Evolutionary conservation across 2,113 vertebrate genomes (phyloP), one percentile per base, ranked within the genome.

Genomic region (Macrotus californicus): DNA sequence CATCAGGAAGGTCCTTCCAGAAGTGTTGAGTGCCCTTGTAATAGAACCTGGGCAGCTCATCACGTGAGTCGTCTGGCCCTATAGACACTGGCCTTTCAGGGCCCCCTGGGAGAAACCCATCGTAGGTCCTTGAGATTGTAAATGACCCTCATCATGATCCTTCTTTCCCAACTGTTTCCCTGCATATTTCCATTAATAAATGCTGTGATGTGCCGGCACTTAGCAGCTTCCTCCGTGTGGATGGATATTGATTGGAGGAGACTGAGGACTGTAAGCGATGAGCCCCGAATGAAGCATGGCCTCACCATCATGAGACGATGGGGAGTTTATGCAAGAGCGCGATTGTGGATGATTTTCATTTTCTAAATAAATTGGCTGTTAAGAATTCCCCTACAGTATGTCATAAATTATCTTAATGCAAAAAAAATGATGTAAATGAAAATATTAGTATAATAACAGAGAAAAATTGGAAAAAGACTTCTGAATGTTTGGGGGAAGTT

Each of bases 371-470:
- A 79, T n/a, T 70, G 52, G 15, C 75, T 54, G 1, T 69, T 93
- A 84, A 76, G 46, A 59, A 89, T 94, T 84, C 8, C 34, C 61
- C 50, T 75, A 12, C 10, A 87, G 36, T 59, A 39, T 39, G 31
- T 91, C 41, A n/a, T 89, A n/a, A 94, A 95, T 89, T 79, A 85
- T 82, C 92, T 95, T 54, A 90, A 48, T 67, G 59, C 4, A 72
- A 64, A 95, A 66, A 36, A 61, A 72, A 70, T 12, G 2, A 70
- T 91, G 50, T 50, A 94, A 43, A 21, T 91, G 13, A 29, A 70
- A 66, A 64, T 94, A 66, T 67, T 87, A 92, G 12, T 89, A 41
- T 39, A 87, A 11, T 76, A 67, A 81, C 21, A 50, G 3, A 48
- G n/a, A 8, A 85, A 91, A 72, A 26, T 34, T 82, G 59, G 18